A percentile compares a stretch with the other conserved stretches of the same genome.
phyloP scores from a whole-genome alignment of 2,113 vertebrate genomes.

The Chunga burmeisteri region DNA sequence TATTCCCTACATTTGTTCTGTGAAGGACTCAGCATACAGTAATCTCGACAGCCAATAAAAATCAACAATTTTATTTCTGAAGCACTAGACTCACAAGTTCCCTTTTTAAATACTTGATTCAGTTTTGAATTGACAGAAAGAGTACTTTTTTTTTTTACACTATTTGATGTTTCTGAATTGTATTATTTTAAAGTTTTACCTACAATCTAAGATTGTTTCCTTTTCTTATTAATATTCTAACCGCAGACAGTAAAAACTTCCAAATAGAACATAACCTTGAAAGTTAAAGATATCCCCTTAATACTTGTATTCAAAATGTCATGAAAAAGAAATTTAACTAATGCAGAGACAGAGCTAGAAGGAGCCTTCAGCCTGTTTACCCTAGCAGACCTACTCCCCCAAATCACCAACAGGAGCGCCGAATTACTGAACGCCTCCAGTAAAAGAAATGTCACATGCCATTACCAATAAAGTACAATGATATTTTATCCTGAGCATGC shows the following conservation, averaged over 20 bases:
- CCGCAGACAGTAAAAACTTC: not conserved
- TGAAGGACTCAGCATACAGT: not conserved
- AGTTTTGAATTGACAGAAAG: not conserved
- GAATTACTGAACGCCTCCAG: not conserved
- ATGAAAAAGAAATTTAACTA: not conserved
- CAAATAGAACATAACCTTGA: not conserved
- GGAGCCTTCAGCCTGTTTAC: not conserved
- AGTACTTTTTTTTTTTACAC: not conserved
- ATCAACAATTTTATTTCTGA: not conserved
- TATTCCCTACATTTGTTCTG: not conserved
- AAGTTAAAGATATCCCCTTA: not conserved
- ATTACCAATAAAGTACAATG: not conserved
- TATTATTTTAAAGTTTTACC: not conserved
- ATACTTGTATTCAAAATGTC: not conserved
- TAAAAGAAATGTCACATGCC: not conserved
- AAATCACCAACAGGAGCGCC: not conserved
- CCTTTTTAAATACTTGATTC: not conserved
- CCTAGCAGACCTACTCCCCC: not conserved
- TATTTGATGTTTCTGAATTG: not conserved
- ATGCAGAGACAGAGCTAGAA: not conserved
- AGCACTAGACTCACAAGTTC: not conserved
- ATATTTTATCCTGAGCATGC: not conserved
- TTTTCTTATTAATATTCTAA: not conserved
- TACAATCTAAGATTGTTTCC: not conserved
- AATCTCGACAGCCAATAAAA: not conserved